Base-by-base conservation (phyloP, 2,113 vertebrate species). In the Protobothrops flavoviridis region DNA sequence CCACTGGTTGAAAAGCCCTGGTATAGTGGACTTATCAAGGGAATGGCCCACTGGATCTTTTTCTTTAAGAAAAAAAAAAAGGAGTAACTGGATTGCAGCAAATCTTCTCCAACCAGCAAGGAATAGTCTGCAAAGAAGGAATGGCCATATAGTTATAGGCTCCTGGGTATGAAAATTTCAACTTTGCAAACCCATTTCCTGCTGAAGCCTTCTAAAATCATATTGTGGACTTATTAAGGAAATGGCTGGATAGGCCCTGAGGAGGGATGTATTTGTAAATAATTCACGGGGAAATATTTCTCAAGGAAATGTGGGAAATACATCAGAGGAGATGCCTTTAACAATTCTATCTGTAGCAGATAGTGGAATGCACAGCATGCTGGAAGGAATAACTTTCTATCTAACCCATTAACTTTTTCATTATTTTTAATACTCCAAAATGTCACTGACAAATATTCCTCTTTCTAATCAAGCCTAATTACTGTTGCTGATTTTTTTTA, bases 401-500 rank as follows among this genome's bases (percentile, higher is more conserved):
- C 33, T 81, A 6, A 3, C 26, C 59, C 85, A 93, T 24, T 3
- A 87, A 6, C 1, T 4, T 94, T 91, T 81, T 91, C 50, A 85
- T 88, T 48, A 88, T 20, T 64, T 87, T 92, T 87, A 87, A 91
- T 88, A 74, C 93, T 94, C 94, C 85, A 59, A 85, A 91, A 93
- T 93, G 20, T 0, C 2, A 57, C 88, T 93, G 91, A 94, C 0
- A 91, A 93, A 92, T 90, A 94, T 50, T 95, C 21, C 39, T 20
- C 92, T 91, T 86, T 17, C 90, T 89, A 95, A 93, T 91, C 85
- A 93, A 90, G n/a, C 5, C 20, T 93, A 90, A 93, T 55, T 93
- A 29, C 57, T 94, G 91, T 90, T 95, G 88, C 21, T 8, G 88
- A 11, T 89, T 50, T 87, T 93, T 89, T 61, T 52, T 93, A 92